phyloP scores from a whole-genome alignment of 1,140 invertebrate genomes.

The Vanessa atalanta region DNA sequence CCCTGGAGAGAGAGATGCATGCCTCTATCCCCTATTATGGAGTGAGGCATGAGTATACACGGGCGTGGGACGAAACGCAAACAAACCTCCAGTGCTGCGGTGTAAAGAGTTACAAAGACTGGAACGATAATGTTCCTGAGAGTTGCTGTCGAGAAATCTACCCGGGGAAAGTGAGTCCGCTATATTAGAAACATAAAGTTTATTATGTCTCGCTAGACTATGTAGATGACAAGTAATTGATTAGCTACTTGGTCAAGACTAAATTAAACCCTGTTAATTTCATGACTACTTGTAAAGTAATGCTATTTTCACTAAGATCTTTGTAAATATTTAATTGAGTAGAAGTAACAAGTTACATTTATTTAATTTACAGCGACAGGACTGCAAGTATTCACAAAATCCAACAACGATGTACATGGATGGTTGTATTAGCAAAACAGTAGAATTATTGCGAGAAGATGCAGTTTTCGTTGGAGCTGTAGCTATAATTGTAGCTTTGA shows the following conservation, averaged over 20 bases:
- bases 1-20: conserved; percentile 89
- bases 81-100: conserved; percentile 91
- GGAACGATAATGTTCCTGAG: conserved; percentile 87
- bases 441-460: conserved; percentile 87
- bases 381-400: conserved; percentile 83
- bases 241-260: no score
- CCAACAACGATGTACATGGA: conserved; percentile 84
- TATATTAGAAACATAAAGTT: no score
- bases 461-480: conserved; percentile 89
- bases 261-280: no score
- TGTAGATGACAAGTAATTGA: no score
- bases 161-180: conserved; percentile 79
- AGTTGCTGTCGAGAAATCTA: conserved; percentile 89
- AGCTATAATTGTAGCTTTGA: conserved; percentile 89
- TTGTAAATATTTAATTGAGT: no score
- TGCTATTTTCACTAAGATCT: no score
- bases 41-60: conserved; percentile 84
- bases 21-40: conserved; percentile 88
- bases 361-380: conserved; percentile 79
- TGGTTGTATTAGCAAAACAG: conserved; percentile 87
- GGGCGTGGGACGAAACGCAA: conserved; percentile 92
- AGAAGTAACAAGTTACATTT: not conserved
- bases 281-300: no score
- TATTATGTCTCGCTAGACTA: no score
- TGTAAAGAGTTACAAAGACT: conserved; percentile 87